Percentiles rank a stretch among this genome's conserved stretches.
phyloP scores from a whole-genome alignment of 2,797 vertebrate genomes.

The Euphonia xanthogaster region DNA sequence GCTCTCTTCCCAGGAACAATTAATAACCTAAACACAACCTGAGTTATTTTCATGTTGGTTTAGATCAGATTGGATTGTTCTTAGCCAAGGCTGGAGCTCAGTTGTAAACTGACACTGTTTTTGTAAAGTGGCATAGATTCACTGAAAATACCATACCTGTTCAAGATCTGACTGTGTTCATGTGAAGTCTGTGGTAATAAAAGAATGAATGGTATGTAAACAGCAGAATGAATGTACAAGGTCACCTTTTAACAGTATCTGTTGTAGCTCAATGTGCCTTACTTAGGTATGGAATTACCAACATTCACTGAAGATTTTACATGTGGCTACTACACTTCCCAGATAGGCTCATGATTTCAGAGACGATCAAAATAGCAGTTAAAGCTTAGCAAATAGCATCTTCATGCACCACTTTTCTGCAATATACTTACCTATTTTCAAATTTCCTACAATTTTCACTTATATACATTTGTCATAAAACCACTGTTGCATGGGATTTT shows the following conservation, averaged over 20 bases:
- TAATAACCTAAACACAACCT: neutral
- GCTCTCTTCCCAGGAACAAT: neutral
- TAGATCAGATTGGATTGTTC: neutral
- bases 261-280: neutral
- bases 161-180: neutral
- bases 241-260: neutral
- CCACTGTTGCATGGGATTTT: neutral
- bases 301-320: neutral
- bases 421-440: neutral
- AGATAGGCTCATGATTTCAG: neutral
- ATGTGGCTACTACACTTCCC: neutral
- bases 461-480: neutral
- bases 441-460: neutral
- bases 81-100: neutral
- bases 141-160: neutral
- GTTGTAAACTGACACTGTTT: neutral
- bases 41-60: neutral
- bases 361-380: neutral
- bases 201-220: constrained; percentile 48
- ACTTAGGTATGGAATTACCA: neutral
- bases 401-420: neutral
- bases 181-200: neutral
- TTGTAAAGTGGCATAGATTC: neutral
- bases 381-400: neutral
- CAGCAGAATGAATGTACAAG: constrained; percentile 5